Percentiles rank a stretch among this genome's conserved stretches.
Evolutionary conservation across 53 echinoderm and acorn worm species (phyloP).

Genomic region (Paracentrotus lividus): DNA sequence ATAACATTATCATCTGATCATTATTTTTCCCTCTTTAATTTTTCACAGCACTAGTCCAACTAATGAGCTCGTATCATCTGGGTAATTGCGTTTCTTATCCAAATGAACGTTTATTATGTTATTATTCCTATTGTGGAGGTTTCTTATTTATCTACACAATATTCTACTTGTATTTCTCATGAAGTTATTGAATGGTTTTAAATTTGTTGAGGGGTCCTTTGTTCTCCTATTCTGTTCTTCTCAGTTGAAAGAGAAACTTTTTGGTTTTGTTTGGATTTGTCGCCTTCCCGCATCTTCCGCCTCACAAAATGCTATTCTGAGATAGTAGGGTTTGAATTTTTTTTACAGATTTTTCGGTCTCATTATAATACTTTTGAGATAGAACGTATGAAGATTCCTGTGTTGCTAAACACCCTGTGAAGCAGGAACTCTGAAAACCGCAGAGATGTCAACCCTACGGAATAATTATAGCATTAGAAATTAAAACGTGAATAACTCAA

Average conservation of each 20-base stretch:
- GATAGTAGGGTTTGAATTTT: too few species aligned
- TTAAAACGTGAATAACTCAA: too few species aligned
- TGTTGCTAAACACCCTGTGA: too few species aligned
- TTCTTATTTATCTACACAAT: neutral
- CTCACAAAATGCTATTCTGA: too few species aligned
- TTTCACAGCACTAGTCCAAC: slow-evolving; percentile 24
- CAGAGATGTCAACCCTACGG: too few species aligned
- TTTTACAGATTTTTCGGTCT: too few species aligned
- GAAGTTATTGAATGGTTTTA: neutral
- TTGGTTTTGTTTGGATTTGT: neutral
- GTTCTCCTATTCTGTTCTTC: neutral
- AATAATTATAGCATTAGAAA: too few species aligned
- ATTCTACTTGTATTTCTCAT: neutral
- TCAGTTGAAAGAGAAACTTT: neutral
- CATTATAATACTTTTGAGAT: too few species aligned
- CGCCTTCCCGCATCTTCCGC: too few species aligned
- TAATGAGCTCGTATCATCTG: slow-evolving; percentile 12
- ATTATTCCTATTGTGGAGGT: neutral
- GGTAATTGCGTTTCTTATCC: slow-evolving; percentile 12
- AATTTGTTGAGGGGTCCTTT: neutral
- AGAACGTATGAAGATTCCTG: too few species aligned
- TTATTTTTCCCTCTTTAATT: neutral
- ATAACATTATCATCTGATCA: too few species aligned
- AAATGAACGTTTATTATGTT: neutral
- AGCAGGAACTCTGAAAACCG: too few species aligned